These are phyloP conservation scores for Latheticus oryzae DNA, from an alignment of 2,888 invertebrate genomes.

Conservation along the genomic window DNA sequence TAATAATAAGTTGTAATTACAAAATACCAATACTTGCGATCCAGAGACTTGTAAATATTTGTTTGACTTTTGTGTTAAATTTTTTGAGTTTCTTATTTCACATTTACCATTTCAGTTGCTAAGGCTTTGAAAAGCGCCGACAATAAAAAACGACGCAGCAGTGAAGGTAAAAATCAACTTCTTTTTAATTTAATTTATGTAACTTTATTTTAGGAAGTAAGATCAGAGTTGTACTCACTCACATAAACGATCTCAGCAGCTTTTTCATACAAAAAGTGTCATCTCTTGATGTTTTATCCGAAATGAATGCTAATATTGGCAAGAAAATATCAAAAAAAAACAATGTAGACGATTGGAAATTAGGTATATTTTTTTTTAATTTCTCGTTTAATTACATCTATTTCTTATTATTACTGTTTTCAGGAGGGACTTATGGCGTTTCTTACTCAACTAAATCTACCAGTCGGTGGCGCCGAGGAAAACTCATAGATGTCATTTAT, in stretches of 20 bases:
- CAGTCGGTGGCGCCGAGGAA: constrained; percentile 76
- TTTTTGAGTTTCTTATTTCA: no score
- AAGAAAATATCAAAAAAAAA: neutral
- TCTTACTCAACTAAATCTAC: constrained; percentile 64
- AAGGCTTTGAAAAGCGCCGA: no score
- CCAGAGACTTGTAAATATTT: no score
- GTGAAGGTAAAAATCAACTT: no score
- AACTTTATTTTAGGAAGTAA: constrained; percentile 6
- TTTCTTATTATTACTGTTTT: no score
- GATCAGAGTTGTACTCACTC: constrained; percentile 51
- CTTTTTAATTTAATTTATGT: constrained; percentile 3
- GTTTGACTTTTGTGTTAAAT: no score
- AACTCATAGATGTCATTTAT: constrained; percentile 63
- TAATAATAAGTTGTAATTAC: no score
- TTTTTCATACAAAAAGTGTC: constrained; percentile 52
- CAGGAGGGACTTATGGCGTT: constrained; percentile 30
- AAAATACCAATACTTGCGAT: no score
- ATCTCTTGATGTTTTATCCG: constrained; percentile 1
- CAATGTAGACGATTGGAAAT: neutral
- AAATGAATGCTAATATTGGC: constrained; percentile 4
- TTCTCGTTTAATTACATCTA: constrained; percentile 16
- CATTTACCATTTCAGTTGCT: no score
- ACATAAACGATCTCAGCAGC: constrained; percentile 55
- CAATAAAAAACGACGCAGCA: no score
- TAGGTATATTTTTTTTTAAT: neutral